Percentiles rank a stretch among this genome's conserved stretches.
These are phyloP conservation scores for Tauraco erythrolophus DNA, from an alignment of 2,113 vertebrate genomes.

Conservation along the genomic window DNA sequence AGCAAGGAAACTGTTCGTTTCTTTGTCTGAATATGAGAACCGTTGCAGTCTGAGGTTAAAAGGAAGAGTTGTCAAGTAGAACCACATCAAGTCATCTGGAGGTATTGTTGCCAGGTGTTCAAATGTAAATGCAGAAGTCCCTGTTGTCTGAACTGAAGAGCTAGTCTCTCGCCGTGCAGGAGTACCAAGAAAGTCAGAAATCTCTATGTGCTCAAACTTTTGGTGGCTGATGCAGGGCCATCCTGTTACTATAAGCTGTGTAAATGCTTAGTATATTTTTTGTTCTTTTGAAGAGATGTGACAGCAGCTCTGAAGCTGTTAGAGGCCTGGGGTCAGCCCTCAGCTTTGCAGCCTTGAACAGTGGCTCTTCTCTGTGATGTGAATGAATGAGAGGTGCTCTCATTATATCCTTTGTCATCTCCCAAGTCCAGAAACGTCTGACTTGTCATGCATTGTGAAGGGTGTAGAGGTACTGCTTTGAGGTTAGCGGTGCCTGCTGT, in stretches of 20 bases:
- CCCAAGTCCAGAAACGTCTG: neutral
- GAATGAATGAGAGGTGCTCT: neutral
- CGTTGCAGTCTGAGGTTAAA: neutral
- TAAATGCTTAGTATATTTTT: neutral
- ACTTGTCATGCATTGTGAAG: neutral
- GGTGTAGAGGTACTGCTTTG: neutral
- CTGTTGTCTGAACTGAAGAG: neutral
- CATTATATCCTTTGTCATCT: conserved; percentile 32
- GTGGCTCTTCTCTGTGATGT: conserved; percentile 26
- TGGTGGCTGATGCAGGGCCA: neutral
- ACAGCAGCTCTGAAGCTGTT: conserved; percentile 3
- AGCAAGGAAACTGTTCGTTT: neutral
- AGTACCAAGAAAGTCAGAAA: neutral
- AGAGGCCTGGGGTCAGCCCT: neutral
- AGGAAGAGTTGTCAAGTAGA: neutral
- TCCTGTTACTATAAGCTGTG: neutral
- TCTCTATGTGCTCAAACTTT: neutral
- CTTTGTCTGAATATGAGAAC: neutral
- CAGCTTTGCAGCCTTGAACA: conserved; percentile 46
- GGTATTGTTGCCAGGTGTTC: neutral
- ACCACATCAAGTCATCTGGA: neutral
- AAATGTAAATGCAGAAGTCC: neutral
- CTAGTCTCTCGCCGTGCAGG: neutral
- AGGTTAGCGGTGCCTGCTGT: neutral
- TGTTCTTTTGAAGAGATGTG: conserved; percentile 1